These are phyloP conservation scores for Actinostola sp. DNA, from an alignment of 92 coral and sea anemone genomes.

Conservation along the genomic window DNA sequence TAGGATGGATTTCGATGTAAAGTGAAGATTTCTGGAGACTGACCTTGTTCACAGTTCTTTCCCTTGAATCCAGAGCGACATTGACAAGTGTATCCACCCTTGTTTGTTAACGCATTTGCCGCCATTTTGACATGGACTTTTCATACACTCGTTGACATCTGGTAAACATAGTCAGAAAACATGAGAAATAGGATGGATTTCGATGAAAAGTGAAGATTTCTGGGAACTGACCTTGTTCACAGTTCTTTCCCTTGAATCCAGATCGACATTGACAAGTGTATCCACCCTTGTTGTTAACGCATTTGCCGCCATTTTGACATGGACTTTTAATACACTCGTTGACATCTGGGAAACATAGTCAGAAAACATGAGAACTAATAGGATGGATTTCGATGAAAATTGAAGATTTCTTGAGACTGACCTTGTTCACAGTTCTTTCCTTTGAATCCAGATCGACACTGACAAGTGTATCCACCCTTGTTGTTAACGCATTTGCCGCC, in stretches of 20 bases:
- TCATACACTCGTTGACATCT: conserved; percentile 35
- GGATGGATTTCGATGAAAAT: too few relatives aligned
- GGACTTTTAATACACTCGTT: conserved; percentile 23
- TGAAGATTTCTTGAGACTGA: too few relatives aligned
- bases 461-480: conserved; percentile 43
- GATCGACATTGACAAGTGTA: conserved; percentile 30
- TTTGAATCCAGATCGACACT: conserved; percentile 32
- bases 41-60: too few relatives aligned
- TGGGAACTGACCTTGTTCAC: conserved; percentile 18
- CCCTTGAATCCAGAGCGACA: too few relatives aligned
- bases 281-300: conserved; percentile 33
- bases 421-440: conserved; percentile 48
- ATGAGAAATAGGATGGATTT: too few relatives aligned
- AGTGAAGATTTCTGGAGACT: too few relatives aligned
- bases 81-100: too few relatives aligned
- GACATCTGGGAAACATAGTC: not conserved
- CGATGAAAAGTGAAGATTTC: too few relatives aligned
- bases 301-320: conserved; percentile 41
- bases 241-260: conserved; percentile 47
- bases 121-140: conserved; percentile 44
- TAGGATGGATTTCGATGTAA: too few relatives aligned
- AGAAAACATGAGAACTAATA: too few relatives aligned
- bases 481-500: conserved; percentile 34
- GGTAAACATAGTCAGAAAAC: not conserved
- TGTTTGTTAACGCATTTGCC: conserved; percentile 36